Percentiles rank a stretch among this genome's conserved stretches.
phyloP scores from a whole-genome alignment of 2,113 vertebrate species.

The Xiphophorus maculatus region DNA sequence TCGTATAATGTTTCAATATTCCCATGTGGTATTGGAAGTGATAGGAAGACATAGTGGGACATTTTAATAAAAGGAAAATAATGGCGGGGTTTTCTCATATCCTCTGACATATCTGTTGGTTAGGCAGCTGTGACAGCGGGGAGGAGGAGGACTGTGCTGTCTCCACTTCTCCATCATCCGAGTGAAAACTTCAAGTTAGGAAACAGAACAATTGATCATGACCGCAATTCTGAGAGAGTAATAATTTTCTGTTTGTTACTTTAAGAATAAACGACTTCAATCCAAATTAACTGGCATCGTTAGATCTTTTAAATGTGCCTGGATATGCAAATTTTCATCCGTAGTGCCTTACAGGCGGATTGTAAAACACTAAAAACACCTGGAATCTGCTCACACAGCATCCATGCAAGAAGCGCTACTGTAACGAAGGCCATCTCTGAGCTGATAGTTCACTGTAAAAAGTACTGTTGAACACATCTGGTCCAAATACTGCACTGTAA shows the following conservation, averaged over 20 bases:
- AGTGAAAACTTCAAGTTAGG: slow-evolving; percentile 32
- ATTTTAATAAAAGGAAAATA: slow-evolving; percentile 69
- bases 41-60: slow-evolving; percentile 29
- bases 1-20: slow-evolving; percentile 53
- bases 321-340: background rate
- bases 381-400: too few species aligned
- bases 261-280: background rate
- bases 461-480: background rate
- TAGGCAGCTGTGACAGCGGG: slow-evolving; percentile 50
- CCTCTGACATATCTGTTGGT: slow-evolving; percentile 62
- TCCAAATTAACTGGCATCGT: background rate
- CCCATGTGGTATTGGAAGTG: slow-evolving; percentile 48
- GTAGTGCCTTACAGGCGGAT: background rate
- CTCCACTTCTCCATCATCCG: slow-evolving; percentile 15
- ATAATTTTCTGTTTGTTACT: background rate
- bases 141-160: slow-evolving; percentile 18
- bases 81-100: slow-evolving; percentile 67
- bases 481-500: background rate
- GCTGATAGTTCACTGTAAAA: background rate
- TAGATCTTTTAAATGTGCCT: background rate
- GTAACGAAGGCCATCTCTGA: too few species aligned
- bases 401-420: background rate
- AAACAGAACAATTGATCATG: background rate
- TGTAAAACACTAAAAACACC: background rate
- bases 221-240: background rate